A percentile compares a stretch with the other conserved stretches of the same genome.
Conservation (phyloP, 2,113 vertebrate genomes). For the Phocoena sinus region DNA sequence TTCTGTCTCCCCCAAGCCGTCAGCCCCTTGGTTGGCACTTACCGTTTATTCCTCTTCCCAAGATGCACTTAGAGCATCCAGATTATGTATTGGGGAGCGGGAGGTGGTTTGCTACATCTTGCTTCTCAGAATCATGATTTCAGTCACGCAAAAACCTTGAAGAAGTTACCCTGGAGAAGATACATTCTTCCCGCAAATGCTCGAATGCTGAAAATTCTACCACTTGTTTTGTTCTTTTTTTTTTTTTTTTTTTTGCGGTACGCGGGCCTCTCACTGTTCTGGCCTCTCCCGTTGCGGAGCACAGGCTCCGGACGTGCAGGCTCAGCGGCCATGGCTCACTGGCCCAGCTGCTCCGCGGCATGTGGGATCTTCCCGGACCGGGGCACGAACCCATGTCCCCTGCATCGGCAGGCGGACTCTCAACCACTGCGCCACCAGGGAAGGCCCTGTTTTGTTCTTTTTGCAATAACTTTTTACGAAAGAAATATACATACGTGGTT, state of each 20-base stretch:
- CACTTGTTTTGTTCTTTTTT: background rate
- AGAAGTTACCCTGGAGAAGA: background rate
- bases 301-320: too few relatives aligned
- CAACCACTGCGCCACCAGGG: too few relatives aligned
- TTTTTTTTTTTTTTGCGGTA: too few relatives aligned
- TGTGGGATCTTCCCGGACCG: too few relatives aligned
- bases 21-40: constrained; percentile 79
- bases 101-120: background rate
- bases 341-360: too few relatives aligned
- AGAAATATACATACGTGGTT: background rate
- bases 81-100: background rate
- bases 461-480: background rate
- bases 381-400: too few relatives aligned
- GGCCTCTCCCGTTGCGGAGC: too few relatives aligned
- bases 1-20: constrained; percentile 83
- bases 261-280: too few relatives aligned
- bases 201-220: background rate
- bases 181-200: background rate
- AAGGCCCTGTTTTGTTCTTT: background rate
- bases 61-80: constrained; percentile 73
- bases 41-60: constrained; percentile 78
- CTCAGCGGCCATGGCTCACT: too few relatives aligned
- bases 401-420: too few relatives aligned
- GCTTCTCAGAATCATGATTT: background rate
- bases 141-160: background rate